Evolutionary conservation across 64 coral and sea anemone species (phyloP), one percentile per base, ranked within the genome.

Genomic region (Pocillopora damicornis): DNA sequence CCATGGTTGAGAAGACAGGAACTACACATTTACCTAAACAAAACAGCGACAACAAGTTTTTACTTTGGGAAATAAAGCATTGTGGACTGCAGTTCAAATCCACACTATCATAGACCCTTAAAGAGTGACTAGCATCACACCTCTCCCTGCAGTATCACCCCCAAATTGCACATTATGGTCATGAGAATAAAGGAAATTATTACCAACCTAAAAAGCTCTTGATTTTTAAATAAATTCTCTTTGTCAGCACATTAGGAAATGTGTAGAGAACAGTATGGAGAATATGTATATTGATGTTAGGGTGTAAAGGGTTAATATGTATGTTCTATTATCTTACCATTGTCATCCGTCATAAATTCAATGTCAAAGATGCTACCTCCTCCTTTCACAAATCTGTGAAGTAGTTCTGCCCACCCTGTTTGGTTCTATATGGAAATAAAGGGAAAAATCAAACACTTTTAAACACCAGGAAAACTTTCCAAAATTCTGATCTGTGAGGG

Each of bases 341-440:
- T 69, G 35, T 95, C 91, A 90, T 96, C 83, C 77, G 36, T 61
- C 91, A 96, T 93, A 59, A 88, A 96, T 72, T 96, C 94, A 35
- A 93, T 89, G 56, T 93, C 91, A 25, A 90, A 78, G 23, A 96
- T 81, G 76, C 86, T 81, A 88, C 88, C 94, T 82, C 76, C 74
- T 56, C 94, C 94, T 86, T 82, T 66, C 10, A 77, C 77, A 93
- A 96, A 96, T 58, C 94, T 92, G 15, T 90, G 68, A 58, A 96
- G 57, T 15, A 96, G 80, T 56, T 96, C 87, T 42, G 75, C 79
- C 77, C 84, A 86, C 0, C 91, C 94, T 80, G 83, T 67, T 75
- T 96, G 90, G 79, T 93, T 71, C 94, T 96, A 73, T 57, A 59
- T 30, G 0, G 30, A 13, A 72, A 58, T 7, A 75, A 25, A 66